Evolutionary conservation across 2,797 vertebrate genomes (phyloP), one percentile per base, ranked within the genome.

Genomic region (Takifugu rubripes): DNA sequence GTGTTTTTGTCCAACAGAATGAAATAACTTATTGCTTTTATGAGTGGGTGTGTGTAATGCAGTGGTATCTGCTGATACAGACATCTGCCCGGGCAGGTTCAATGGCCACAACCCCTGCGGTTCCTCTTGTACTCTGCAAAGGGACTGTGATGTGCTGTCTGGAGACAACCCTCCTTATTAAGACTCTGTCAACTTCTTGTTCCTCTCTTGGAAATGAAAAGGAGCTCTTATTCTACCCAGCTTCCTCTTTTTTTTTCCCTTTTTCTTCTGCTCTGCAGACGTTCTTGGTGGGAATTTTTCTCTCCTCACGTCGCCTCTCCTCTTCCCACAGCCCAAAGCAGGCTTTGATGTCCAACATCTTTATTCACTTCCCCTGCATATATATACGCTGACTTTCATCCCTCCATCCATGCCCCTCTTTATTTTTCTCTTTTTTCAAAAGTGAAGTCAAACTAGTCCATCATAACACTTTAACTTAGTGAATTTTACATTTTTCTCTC

Each of bases 301-400:
- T 57, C 12, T 57, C 25, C 50, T 47, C 10, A 10, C 47, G 48
- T 44, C 14, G 43, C 48, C 50, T 44, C 25, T 62, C 49, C 36
- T 66, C 42, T 59, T 47, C 11, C 54, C 64, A 49, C 72, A 74
- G 54, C 66, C 66, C 31, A 70, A 55, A 68, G 63, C 54, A 50
- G 49, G 25, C 83, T 85, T 84, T 85, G 80, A 82, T 84, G 75
- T 78, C 71, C 53, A 44, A 21, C 47, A 43, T 62, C 49, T 70
- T 70, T 70, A 50, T 56, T 64, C 64, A 77, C n/a, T 21, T n/a
- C 9, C 12, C 36, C 36, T 40, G 36, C 36, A 40, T 40, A 40
- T 40, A 40, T 40, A 40, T 40, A 40, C 36, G 3, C 36, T 40
- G 36, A 12, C 36, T 48, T 21, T 24, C 46, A 21, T 24, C 46